These are phyloP conservation scores for Pseudomyrmex sp. DNA, from an alignment of 1,140 invertebrate genomes.

Conservation along the genomic window DNA sequence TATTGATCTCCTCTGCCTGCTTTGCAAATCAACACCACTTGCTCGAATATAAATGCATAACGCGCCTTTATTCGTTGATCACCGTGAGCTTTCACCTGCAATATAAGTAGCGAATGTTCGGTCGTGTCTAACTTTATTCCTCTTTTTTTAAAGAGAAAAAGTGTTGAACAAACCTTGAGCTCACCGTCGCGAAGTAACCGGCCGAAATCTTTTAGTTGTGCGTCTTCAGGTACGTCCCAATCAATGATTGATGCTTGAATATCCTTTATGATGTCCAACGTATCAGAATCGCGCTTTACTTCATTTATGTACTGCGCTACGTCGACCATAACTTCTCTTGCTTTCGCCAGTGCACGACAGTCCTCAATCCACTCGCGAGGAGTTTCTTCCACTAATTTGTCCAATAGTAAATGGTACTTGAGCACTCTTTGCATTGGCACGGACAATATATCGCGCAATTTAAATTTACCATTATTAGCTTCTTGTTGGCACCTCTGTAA, in stretches of 20 bases:
- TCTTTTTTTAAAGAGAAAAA: background rate
- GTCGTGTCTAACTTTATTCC: no score
- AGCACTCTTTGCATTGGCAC: constrained; percentile 99
- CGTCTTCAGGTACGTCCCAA: constrained; percentile 92
- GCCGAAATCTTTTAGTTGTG: constrained; percentile 94
- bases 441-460: constrained; percentile 96
- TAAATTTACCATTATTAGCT: constrained; percentile 97
- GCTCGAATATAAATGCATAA: constrained; percentile 98
- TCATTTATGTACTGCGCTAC: constrained; percentile 99
- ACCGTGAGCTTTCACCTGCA: constrained; percentile 92
- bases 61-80: constrained; percentile 94
- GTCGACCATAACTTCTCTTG: constrained; percentile 98
- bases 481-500: constrained; percentile 95
- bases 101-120: background rate
- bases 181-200: constrained; percentile 96
- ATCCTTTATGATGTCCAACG: constrained; percentile 95
- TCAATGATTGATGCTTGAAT: constrained; percentile 94
- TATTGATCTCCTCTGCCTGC: constrained; percentile 95
- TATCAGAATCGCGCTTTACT: constrained; percentile 98
- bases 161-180: constrained; percentile 88
- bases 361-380: constrained; percentile 93
- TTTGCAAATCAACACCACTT: constrained; percentile 98
- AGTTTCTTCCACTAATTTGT: constrained; percentile 97
- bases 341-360: constrained; percentile 92
- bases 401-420: constrained; percentile 97